Percentiles rank a stretch among this genome's conserved stretches.
These are phyloP conservation scores for Crocidura indochinensis DNA, from an alignment of 2,797 vertebrate genomes.

Conservation along the genomic window DNA sequence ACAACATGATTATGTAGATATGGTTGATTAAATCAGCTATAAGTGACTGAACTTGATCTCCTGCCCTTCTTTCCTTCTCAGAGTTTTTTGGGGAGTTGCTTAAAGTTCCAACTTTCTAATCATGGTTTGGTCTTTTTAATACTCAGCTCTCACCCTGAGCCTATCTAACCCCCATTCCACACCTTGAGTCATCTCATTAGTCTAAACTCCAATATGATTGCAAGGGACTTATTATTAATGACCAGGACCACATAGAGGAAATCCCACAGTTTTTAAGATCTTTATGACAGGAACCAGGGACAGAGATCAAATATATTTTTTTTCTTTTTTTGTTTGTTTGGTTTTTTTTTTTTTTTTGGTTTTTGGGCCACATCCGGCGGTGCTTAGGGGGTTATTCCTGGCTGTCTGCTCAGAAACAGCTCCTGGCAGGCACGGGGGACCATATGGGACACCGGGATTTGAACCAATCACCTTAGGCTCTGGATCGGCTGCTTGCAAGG, in stretches of 20 bases:
- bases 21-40: background rate
- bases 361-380: no score
- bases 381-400: no score
- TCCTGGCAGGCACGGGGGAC: no score
- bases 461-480: no score
- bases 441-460: no score
- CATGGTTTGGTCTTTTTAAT: background rate
- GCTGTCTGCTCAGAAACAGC: no score
- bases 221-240: conserved; percentile 21
- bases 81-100: background rate
- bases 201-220: background rate
- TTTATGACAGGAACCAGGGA: background rate
- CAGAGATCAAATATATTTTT: background rate
- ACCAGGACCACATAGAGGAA: conserved; percentile 16
- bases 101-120: conserved; percentile 11
- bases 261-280: background rate
- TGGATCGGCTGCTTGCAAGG: no score
- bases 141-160: conserved; percentile 1
- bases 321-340: no score
- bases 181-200: background rate
- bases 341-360: no score
- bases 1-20: background rate
- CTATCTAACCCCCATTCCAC: background rate
- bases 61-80: background rate
- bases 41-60: background rate